Conservation (phyloP, 2,797 vertebrate genomes). For the Ctenopoma multispine region DNA sequence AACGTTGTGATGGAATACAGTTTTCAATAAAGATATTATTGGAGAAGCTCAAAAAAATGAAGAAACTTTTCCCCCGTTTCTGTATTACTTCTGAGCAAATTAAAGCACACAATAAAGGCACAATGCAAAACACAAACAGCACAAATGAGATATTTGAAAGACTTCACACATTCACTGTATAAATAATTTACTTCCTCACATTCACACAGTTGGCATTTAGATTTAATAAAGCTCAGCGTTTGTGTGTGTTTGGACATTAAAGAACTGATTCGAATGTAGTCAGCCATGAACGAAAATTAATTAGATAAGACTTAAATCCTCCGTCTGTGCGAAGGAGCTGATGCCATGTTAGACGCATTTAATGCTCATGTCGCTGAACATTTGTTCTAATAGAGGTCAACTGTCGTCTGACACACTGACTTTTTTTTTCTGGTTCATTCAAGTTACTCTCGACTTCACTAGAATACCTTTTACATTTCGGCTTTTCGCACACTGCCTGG, state of each 20-base stretch:
- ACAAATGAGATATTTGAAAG: neutral
- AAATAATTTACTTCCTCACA: conserved; percentile 8
- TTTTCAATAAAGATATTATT: neutral
- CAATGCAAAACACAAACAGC: neutral
- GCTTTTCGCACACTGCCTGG: neutral
- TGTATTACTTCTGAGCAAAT: neutral
- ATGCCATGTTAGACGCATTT: conserved; percentile 12
- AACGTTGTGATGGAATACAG: neutral
- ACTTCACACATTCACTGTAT: neutral
- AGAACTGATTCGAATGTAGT: conserved; percentile 26
- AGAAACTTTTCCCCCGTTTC: neutral
- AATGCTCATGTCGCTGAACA: conserved; percentile 16
- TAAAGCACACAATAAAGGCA: conserved; percentile 8
- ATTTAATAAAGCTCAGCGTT: conserved; percentile 8
- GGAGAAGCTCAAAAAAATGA: neutral
- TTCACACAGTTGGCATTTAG: conserved; percentile 10
- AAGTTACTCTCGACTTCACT: conserved; percentile 9
- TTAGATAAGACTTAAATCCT: conserved; percentile 17
- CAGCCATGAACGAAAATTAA: conserved; percentile 27
- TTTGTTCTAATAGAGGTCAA: conserved; percentile 23
- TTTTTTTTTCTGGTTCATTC: conserved; percentile 8
- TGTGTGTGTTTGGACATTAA: conserved; percentile 6
- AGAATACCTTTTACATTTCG: conserved; percentile 5
- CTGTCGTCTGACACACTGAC: conserved; percentile 6
- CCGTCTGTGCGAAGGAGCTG: neutral